A percentile compares a stretch with the other conserved stretches of the same genome.
phyloP scores from a whole-genome alignment of 2,113 vertebrate species.

The Acrocephalus kingi region DNA sequence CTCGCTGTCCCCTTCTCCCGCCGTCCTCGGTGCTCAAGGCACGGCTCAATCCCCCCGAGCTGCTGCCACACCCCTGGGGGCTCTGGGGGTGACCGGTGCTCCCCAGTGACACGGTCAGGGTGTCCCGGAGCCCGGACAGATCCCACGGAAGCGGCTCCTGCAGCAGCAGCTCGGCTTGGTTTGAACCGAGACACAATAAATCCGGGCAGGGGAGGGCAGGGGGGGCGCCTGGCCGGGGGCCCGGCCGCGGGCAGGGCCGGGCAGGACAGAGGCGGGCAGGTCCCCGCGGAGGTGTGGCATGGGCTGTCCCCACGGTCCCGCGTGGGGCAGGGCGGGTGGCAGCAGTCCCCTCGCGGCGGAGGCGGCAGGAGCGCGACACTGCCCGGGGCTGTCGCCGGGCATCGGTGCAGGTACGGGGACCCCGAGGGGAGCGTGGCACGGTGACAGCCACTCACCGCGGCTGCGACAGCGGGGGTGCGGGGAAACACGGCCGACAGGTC shows the following conservation, averaged over 20 bases:
- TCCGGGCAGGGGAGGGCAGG: background rate
- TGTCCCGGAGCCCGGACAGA: background rate
- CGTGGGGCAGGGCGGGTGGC: background rate
- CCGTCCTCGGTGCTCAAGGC: background rate
- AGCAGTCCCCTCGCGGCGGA: background rate
- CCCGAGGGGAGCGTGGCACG: background rate
- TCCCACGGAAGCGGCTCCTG: background rate
- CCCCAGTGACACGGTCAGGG: background rate
- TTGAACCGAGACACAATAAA: fast-evolving
- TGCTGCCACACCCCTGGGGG: background rate
- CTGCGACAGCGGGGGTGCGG: background rate
- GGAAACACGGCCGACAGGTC: fast-evolving
- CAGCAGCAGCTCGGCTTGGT: background rate
- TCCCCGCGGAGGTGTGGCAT: background rate
- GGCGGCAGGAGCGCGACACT: background rate
- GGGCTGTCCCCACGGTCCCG: background rate
- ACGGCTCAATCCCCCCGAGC: fast-evolving
- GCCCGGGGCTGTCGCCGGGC: background rate
- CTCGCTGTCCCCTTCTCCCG: background rate
- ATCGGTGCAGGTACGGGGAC: background rate
- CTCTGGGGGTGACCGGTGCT: fast-evolving
- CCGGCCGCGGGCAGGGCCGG: background rate
- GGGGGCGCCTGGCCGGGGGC: background rate
- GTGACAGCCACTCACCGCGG: no score
- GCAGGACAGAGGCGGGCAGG: background rate